phyloP scores from a whole-genome alignment of 2,888 invertebrate genomes.

The Maniola hyperantus region DNA sequence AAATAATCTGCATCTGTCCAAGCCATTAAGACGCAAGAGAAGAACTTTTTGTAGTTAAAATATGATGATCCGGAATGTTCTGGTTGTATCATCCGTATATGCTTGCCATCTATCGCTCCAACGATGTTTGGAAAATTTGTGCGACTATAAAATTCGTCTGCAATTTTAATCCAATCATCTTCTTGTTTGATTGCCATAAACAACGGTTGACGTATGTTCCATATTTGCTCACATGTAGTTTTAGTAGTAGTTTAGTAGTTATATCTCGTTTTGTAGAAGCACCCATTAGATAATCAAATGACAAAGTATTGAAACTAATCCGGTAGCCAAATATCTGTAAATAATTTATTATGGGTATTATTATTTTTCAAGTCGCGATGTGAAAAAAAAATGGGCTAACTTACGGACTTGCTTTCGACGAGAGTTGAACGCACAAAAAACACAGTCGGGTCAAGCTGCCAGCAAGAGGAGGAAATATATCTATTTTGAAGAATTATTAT shows the following conservation, averaged over 20 bases:
- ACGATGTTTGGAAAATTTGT: conserved; percentile 51
- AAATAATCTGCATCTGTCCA: conserved; percentile 42
- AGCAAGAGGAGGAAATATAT: conserved; percentile 43
- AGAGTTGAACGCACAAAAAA: conserved; percentile 40
- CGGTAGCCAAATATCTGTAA: conserved; percentile 32
- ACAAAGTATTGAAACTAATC: conserved; percentile 45
- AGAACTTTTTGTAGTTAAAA: conserved; percentile 36
- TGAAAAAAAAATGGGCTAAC: conserved; percentile 6
- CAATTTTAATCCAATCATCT: conserved; percentile 44
- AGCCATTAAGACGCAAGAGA: conserved; percentile 37
- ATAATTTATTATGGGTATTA: background rate
- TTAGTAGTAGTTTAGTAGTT: conserved; percentile 41
- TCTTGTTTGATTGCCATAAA: conserved; percentile 39
- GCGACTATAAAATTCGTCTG: conserved; percentile 43
- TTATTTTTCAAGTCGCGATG: conserved; percentile 5
- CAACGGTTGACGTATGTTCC: conserved; percentile 32
- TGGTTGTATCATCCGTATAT: conserved; percentile 41
- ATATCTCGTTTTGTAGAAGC: conserved; percentile 46
- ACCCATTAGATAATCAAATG: conserved; percentile 46
- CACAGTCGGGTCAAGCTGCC: conserved; percentile 41
- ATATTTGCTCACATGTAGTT: conserved; percentile 46
- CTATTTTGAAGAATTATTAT: conserved; percentile 41
- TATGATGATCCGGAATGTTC: conserved; percentile 17
- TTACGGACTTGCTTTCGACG: conserved; percentile 37
- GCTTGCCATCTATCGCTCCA: conserved; percentile 47